Base-by-base conservation (phyloP, 2,888 invertebrate species). In the Drosophila ustulata region DNA sequence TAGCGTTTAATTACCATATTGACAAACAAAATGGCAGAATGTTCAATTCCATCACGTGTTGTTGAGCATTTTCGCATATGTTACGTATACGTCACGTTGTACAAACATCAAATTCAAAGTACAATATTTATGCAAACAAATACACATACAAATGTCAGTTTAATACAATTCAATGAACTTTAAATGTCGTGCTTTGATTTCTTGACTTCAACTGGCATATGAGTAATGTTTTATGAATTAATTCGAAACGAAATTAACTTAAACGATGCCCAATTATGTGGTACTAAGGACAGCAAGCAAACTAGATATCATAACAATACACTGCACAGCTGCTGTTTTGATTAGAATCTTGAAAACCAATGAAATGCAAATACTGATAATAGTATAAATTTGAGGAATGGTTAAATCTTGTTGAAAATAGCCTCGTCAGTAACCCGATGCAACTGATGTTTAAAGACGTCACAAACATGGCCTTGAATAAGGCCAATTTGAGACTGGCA, bases 81-180 rank as follows among this genome's bases (percentile, higher is more conserved):
- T 62, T 71, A 55, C 43, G 72, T 43, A 76, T 76, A 66, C 53
- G 57, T 30, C 61, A 76, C 49, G 59, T 65, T 75, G 61, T 43
- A 23, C 6, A 37, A 43, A 49, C 46, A 50, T 26, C 5, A 58
- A 55, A 69, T 59, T 28, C 28, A 32, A 8, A 3, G n/a, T 50
- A n/a, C 28, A 55, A 30, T 59, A 65, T 43, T 51, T 37, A 65
- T 62, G 11, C 37, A 11, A 23, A 26, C n/a, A 34, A 1, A 23
- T 3, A 26, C 52, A 39, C 32, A 18, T 41, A 23, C 5, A 13
- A 7, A n/a, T 1, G 3, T 13, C 11, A 52, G 9, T 23, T 52
- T 41, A 41, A 18, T 25, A n/a, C 39, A 46, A 28, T 34, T 30
- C 34, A 58, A 67, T 52, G 46, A 23, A 50, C 50, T 67, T 52